phyloP scores from a whole-genome alignment of 2,113 vertebrate species.

The Strix uralensis region DNA sequence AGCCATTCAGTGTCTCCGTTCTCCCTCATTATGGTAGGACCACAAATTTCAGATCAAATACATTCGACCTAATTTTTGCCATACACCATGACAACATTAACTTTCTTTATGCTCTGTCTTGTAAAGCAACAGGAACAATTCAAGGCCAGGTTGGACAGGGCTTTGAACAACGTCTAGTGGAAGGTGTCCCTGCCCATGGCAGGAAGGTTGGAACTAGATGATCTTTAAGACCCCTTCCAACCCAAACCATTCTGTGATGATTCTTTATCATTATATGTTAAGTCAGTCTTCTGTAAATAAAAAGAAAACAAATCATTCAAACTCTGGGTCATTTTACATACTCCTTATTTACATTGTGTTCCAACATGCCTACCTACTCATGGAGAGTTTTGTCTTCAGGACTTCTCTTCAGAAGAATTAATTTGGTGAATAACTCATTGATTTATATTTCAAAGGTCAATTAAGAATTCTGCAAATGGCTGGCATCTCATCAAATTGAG shows the following conservation, averaged over 20 bases:
- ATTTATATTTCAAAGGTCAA: constrained; percentile 63
- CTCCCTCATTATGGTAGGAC: background rate
- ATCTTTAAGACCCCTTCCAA: no score
- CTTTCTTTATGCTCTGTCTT: background rate
- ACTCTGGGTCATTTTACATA: background rate
- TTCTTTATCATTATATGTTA: background rate
- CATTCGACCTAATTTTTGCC: background rate
- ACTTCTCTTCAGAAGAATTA: constrained; percentile 12
- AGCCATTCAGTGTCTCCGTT: background rate
- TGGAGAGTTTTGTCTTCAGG: background rate
- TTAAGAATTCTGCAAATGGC: constrained; percentile 41
- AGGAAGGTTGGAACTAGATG: no score
- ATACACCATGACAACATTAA: background rate
- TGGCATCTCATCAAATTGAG: constrained; percentile 51
- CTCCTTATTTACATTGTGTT: background rate
- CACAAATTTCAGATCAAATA: background rate
- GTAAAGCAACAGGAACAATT: background rate
- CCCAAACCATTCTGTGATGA: no score
- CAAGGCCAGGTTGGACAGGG: no score
- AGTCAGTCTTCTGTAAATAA: background rate
- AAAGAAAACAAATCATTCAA: background rate
- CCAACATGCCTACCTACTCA: background rate
- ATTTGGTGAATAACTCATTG: background rate
- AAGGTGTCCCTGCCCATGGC: no score
- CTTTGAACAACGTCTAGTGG: no score